Evolutionary conservation across 2,888 invertebrate species (phyloP), one percentile per base, ranked within the genome.

Genomic region (Latheticus oryzae): DNA sequence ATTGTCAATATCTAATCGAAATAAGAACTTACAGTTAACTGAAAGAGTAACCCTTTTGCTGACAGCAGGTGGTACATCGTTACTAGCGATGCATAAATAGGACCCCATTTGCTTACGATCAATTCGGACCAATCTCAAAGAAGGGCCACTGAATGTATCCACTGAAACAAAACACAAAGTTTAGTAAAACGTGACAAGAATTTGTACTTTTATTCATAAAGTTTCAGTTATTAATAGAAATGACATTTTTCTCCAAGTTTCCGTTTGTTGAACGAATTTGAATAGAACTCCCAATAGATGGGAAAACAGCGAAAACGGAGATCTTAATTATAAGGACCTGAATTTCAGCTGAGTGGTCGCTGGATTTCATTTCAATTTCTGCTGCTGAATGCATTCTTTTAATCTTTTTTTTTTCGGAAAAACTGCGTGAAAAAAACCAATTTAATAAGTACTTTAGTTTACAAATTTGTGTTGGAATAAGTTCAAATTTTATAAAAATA

Each of bases 1-100:
- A n/a, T n/a, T n/a, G n/a, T n/a, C n/a, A n/a, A n/a, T n/a, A n/a
- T n/a, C n/a, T n/a, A n/a, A n/a, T n/a, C n/a, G n/a, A n/a, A n/a
- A n/a, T n/a, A n/a, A n/a, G n/a, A n/a, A 88, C 91, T 90, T 81
- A 92, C 91, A 91, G 73, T 86, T 86, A 38, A 90, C 86, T 69
- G 84, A 85, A 28, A 90, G 84, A 75, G 86, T 84, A 64, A 90
- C 89, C 61, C 87, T 78, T 73, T 89, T 88, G 80, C 87, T 87
- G 62, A 83, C 84, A 16, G 85, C 82, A 9, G 85, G 84, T 0
- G 84, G 84, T 19, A 86, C 84, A 61, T 84, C 84, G 72, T 86
- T 86, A 67, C 80, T 81, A 37, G 86, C 85, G 47, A 85, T 84
- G 76, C 86, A 86, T 63, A 85, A 78, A 70, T 85, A 86, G 19